Evolutionary conservation across 1,140 invertebrate species (phyloP).

Genomic region (Zaprionus ornatus): DNA sequence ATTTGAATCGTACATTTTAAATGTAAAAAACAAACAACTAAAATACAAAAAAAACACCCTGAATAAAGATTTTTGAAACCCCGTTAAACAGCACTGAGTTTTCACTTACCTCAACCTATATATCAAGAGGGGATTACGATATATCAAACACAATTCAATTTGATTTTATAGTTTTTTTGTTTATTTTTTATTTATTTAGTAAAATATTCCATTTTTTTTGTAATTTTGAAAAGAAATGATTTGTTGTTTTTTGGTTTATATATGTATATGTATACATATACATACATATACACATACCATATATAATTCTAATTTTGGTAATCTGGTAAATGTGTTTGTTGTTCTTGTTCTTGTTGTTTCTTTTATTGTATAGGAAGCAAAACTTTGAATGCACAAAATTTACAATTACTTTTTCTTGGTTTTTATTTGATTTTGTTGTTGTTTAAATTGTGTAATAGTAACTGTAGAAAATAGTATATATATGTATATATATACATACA

Average conservation of each 20-base stretch:
- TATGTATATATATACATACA: slow-evolving; percentile 36
- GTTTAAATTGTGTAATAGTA: slow-evolving; percentile 58
- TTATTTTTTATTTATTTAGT: slow-evolving; percentile 68
- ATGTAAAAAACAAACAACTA: slow-evolving; percentile 60
- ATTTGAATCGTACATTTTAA: slow-evolving; percentile 71
- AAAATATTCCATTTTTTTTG: slow-evolving; percentile 63
- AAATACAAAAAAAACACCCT: slow-evolving; percentile 58
- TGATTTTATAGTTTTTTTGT: slow-evolving; percentile 59
- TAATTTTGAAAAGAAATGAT: slow-evolving; percentile 54
- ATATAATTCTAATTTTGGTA: slow-evolving; percentile 59
- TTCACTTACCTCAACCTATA: not conserved
- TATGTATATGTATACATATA: slow-evolving; percentile 48
- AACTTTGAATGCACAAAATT: slow-evolving; percentile 62
- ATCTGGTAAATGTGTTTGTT: slow-evolving; percentile 56
- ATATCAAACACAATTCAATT: slow-evolving; percentile 12
- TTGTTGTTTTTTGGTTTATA: slow-evolving; percentile 53
- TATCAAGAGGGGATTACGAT: not conserved
- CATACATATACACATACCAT: slow-evolving; percentile 46
- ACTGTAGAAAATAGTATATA: slow-evolving; percentile 65
- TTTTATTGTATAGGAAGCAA: slow-evolving; percentile 77
- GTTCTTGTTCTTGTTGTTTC: slow-evolving; percentile 25
- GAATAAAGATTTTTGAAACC: slow-evolving; percentile 73
- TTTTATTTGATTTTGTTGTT: slow-evolving; percentile 30
- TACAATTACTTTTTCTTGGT: slow-evolving; percentile 46
- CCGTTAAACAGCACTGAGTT: slow-evolving; percentile 39